Percentiles rank a stretch among this genome's conserved stretches.
These are phyloP conservation scores for Latrodectus hesperus DNA, from an alignment of 2,888 invertebrate genomes.

Conservation along the genomic window DNA sequence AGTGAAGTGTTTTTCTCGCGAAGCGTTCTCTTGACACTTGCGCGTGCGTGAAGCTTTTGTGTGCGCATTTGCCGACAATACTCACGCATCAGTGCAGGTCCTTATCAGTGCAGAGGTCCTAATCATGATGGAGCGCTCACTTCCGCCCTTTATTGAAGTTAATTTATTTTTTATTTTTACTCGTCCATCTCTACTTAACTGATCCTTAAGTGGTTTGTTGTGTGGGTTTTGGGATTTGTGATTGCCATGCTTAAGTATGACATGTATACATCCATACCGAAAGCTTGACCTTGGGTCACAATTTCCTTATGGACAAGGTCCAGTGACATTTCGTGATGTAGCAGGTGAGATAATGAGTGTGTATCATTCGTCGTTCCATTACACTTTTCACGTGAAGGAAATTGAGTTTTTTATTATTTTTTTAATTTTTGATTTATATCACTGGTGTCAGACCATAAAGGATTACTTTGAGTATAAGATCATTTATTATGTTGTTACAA, in stretches of 20 bases:
- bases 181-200: constrained; percentile 43
- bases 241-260: not conserved
- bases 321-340: not conserved
- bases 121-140: constrained; percentile 54
- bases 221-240: constrained; percentile 44
- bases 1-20: no score
- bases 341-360: constrained; percentile 13
- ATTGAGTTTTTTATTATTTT: not conserved
- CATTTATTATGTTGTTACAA: no score
- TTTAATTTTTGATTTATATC: no score
- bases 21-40: not conserved
- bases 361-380: not conserved
- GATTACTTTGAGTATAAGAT: no score
- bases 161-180: constrained; percentile 13
- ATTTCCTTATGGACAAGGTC: constrained; percentile 23
- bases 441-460: no score
- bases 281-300: constrained; percentile 17
- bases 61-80: constrained; percentile 27
- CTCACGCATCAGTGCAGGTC: constrained; percentile 36
- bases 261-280: constrained; percentile 20
- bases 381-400: not conserved
- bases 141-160: constrained; percentile 53
- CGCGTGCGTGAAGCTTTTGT: constrained; percentile 43
- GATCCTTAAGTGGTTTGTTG: constrained; percentile 61
- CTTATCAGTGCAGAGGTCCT: constrained; percentile 41